Base-by-base conservation (phyloP, 2,888 invertebrate species). In the Prenolepis imparis region DNA sequence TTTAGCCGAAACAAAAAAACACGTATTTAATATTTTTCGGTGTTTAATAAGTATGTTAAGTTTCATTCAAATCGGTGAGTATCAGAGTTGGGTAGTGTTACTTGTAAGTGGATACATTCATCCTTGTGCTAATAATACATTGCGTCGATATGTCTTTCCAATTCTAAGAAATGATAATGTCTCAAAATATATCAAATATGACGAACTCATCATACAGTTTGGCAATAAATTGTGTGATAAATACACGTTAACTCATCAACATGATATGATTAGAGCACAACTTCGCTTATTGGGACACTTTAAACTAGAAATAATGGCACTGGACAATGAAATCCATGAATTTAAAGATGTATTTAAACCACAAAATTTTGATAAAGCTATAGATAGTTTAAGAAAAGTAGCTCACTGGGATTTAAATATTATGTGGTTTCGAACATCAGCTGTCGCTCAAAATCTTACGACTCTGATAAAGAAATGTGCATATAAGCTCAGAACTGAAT, bases 361-460 rank as follows among this genome's bases (percentile, higher is more conserved):
- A 5, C 55, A 55, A 55, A 55, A 21, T 21, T 55, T 55, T 55
- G 55, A 55, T 55, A 55, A 55, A 55, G 55, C 55, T 55, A 55
- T 55, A 55, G 21, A 9, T n/a, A 55, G n/a, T 55, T 55, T 55
- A 21, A 55, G 55, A 55, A 55, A 55, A 55, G 55, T 55, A 55
- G 55, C 55, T 55, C 0, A 55, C 11, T 55, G 55, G 21, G 55
- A 55, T 55, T 0, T 21, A 55, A 55, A 55, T 55, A 55, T 55
- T 55, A 55, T 55, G 55, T 55, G 21, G 55, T 21, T 55, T 55
- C 55, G 11, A 55, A 55, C 55, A 55, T 21, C 55, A 55, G 21
- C 55, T 55, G 55, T 55, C 11, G 55, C 55, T 55, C 55, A 55
- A 55, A 55, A 55, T 55, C 55, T 55, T 21, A 55, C 55, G 21